phyloP scores from a whole-genome alignment of 2,797 vertebrate species.

The Anisognathus igniventris region DNA sequence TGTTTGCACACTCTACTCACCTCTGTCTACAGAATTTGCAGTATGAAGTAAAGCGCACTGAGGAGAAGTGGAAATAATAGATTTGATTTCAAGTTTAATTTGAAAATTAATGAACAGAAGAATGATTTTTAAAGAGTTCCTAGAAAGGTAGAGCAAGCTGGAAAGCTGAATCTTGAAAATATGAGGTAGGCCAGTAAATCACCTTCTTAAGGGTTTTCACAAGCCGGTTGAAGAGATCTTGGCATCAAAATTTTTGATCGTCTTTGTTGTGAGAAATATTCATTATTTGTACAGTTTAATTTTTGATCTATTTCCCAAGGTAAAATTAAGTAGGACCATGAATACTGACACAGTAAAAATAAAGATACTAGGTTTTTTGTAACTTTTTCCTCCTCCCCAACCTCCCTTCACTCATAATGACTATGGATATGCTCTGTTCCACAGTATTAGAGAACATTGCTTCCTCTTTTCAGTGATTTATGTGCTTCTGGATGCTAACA shows the following conservation, averaged over 20 bases:
- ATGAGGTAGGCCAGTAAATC: neutral
- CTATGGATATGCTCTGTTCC: neutral
- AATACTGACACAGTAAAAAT: neutral
- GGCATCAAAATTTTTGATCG: neutral
- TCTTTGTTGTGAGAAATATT: neutral
- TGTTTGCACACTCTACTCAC: neutral
- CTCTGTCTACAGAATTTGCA: neutral
- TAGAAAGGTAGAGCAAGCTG: neutral
- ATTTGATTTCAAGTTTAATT: neutral
- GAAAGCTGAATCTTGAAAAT: neutral
- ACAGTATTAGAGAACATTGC: neutral
- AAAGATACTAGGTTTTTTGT: neutral
- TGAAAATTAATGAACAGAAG: neutral
- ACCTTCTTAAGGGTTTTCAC: neutral
- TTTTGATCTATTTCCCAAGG: neutral
- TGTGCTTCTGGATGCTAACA: neutral
- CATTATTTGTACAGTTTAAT: neutral
- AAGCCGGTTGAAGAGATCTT: neutral
- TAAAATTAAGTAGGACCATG: neutral
- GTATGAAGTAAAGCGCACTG: neutral
- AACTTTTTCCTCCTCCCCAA: neutral
- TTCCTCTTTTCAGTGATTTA: neutral
- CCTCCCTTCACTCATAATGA: neutral
- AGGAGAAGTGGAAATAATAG: neutral
- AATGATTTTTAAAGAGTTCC: neutral